Base-by-base conservation (phyloP, 2,113 vertebrate species). In the Hippocampus zosterae region DNA sequence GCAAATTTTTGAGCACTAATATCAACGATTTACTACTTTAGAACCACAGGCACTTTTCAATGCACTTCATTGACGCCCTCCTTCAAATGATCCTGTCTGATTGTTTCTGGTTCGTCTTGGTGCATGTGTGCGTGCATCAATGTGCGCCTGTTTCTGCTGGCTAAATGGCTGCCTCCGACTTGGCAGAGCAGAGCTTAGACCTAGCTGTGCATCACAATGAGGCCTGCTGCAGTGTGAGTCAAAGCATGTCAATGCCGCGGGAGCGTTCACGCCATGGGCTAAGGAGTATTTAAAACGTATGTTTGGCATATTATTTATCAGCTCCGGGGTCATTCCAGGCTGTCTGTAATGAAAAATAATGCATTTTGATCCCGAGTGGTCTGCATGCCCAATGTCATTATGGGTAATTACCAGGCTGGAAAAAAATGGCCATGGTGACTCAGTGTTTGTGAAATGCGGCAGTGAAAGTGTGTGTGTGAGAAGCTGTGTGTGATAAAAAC, bases 181-280 rank as follows among this genome's bases (percentile, higher is more conserved):
- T 89, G 86, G 87, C 89, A 85, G 68, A 69, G 83, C 64, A 79
- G 42, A 10, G 50, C 61, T 71, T 42, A 73, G 79, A 81, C 73
- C 79, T 85, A 1, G 75, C 81, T 77, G 72, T 88, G 86, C 86
- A 87, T 91, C 80, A 88, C 78, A 90, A 87, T 87, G 86, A 87
- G 75, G 66, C 70, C 69, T 80, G 79, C 67, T 75, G 65, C 75
- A 76, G 83, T 80, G 84, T 78, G 75, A 85, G 82, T 81, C 79
- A 72, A 78, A 73, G 63, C 42, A 73, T 67, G 75, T 80, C 81
- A 75, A 77, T 63, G 81, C 79, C 67, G 71, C 70, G 69, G 71
- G 70, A 79, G 81, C 71, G 41, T 73, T 85, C 60, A 81, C 80
- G 67, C 66, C 72, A 21, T 64, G 73, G 65, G 72, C 63, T 53